Percentiles rank a stretch among this genome's conserved stretches.
phyloP scores from a whole-genome alignment of 1,140 invertebrate species.

The Bombus confusus region DNA sequence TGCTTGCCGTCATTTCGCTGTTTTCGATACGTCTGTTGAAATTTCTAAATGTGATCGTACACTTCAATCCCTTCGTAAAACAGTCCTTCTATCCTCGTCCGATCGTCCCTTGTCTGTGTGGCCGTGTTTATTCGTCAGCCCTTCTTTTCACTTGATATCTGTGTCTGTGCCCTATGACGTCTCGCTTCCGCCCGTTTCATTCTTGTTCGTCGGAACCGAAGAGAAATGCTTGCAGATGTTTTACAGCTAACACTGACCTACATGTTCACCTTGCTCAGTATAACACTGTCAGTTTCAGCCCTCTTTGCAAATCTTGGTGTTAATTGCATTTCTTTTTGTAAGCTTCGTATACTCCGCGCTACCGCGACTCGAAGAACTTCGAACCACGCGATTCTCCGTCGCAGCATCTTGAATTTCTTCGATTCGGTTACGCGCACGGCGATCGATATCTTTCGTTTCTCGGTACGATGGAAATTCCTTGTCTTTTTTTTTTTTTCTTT shows the following conservation, averaged over 20 bases:
- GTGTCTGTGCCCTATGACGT: slow-evolving; percentile 24
- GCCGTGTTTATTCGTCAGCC: neutral
- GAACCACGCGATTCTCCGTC: neutral
- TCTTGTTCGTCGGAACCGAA: slow-evolving; percentile 7
- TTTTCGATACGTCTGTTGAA: neutral
- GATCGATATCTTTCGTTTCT: neutral
- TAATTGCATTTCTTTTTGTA: slow-evolving; percentile 28
- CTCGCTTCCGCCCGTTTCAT: slow-evolving; percentile 29
- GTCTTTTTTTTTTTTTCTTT: neutral
- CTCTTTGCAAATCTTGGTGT: slow-evolving; percentile 69
- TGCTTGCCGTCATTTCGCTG: slow-evolving; percentile 25
- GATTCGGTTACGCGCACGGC: neutral
- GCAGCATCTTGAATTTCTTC: neutral
- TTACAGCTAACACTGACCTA: slow-evolving; percentile 82
- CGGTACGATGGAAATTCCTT: neutral
- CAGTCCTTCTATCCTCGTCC: neutral
- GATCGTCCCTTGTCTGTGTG: neutral
- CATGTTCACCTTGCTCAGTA: slow-evolving; percentile 83
- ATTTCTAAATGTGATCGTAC: slow-evolving; percentile 27
- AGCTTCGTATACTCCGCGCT: slow-evolving; percentile 13
- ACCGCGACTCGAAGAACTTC: slow-evolving; percentile 2
- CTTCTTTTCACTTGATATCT: neutral
- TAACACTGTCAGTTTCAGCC: slow-evolving; percentile 82
- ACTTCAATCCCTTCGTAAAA: neutral
- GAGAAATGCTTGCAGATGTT: slow-evolving; percentile 46